These are phyloP conservation scores for Rhinichthys osculus DNA, from an alignment of 2,797 vertebrate species.

Conservation along the genomic window DNA sequence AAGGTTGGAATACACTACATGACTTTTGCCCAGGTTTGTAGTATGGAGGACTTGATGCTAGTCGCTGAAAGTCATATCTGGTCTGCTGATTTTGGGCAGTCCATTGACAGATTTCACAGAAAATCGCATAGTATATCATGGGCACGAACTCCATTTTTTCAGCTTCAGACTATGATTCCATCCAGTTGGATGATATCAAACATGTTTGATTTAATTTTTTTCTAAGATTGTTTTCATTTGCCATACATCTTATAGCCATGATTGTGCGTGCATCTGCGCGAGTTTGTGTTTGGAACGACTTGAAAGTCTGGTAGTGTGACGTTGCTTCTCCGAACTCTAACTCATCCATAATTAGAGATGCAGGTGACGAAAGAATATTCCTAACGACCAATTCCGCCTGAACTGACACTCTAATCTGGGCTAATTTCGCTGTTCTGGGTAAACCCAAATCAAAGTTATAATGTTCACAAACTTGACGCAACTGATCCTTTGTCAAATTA, in stretches of 20 bases:
- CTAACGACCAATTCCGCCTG: too few relatives aligned
- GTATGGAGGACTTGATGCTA: not conserved
- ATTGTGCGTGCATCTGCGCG: not conserved
- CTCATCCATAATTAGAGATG: too few relatives aligned
- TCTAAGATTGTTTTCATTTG: not conserved
- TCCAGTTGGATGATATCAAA: not conserved
- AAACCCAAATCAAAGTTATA: too few relatives aligned
- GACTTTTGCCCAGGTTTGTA: not conserved
- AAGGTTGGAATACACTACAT: not conserved
- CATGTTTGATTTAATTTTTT: not conserved
- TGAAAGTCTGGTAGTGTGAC: not conserved
- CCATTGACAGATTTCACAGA: not conserved
- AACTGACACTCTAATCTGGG: too few relatives aligned
- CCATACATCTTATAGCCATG: not conserved
- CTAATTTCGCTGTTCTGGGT: too few relatives aligned
- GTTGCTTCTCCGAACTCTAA: too few relatives aligned
- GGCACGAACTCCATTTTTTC: not conserved
- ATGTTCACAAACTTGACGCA: too few relatives aligned
- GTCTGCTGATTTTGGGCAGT: not conserved
- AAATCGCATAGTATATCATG: not conserved
- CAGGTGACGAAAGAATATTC: too few relatives aligned
- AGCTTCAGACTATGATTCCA: not conserved
- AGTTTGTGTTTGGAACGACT: not conserved
- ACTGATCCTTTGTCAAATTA: too few relatives aligned
- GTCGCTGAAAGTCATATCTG: not conserved